Percentiles rank a stretch among this genome's conserved stretches.
phyloP scores from a whole-genome alignment of 2,113 vertebrate species.

The Cnemophilus loriae region DNA sequence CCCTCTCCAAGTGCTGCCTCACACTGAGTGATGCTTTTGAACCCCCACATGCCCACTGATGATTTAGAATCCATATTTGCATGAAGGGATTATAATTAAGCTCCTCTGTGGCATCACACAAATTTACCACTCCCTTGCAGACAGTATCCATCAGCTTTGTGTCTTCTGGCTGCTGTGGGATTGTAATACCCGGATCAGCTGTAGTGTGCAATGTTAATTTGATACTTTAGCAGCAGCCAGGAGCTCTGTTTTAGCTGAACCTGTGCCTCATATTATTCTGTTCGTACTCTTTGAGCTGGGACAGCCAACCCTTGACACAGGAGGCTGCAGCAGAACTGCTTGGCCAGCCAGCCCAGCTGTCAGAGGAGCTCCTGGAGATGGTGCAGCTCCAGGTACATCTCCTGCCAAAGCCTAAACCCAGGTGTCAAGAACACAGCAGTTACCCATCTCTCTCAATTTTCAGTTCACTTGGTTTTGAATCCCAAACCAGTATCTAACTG shows the following conservation, averaged over 20 bases:
- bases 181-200: background rate
- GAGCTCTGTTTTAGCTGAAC: background rate
- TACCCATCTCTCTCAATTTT: background rate
- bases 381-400: background rate
- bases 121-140: background rate
- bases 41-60: background rate
- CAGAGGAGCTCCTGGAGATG: background rate
- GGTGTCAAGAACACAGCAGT: background rate
- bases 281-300: background rate
- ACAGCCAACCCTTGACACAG: background rate
- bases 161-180: background rate
- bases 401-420: background rate
- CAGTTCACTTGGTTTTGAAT: background rate
- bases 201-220: background rate
- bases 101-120: background rate
- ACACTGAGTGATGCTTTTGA: background rate
- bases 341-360: fast-evolving
- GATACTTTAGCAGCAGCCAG: background rate
- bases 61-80: background rate
- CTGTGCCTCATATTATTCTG: background rate
- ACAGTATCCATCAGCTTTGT: background rate
- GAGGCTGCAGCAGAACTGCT: background rate
- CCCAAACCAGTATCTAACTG: background rate
- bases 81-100: background rate
- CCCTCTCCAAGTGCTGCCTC: background rate